Evolutionary conservation across 2,113 vertebrate genomes (phyloP).

Genomic region (Thinocorus orbignyianus): DNA sequence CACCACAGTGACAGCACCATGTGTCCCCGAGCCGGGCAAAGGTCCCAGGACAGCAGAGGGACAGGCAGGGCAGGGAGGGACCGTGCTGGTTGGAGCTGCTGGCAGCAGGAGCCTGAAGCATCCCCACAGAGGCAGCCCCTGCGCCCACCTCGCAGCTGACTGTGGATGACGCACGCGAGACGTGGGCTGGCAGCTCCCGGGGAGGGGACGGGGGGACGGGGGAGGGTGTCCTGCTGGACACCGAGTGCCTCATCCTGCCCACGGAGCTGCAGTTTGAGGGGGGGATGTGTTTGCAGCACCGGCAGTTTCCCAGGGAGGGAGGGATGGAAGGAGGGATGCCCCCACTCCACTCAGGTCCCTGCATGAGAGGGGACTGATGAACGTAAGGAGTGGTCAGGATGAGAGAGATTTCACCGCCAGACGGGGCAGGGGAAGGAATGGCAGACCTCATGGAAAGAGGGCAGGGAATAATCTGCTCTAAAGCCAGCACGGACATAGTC

Average conservation of each 20-base stretch:
- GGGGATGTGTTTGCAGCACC: neutral
- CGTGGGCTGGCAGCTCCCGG: neutral
- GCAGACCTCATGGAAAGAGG: neutral
- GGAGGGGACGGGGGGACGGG: neutral
- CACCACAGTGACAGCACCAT: neutral
- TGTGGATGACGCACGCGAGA: neutral
- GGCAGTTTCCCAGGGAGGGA: neutral
- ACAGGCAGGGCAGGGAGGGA: neutral
- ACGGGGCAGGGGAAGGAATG: neutral
- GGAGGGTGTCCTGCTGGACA: neutral
- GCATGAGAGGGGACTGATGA: rapidly evolving
- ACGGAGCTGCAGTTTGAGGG: rapidly evolving
- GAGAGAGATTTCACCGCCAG: neutral
- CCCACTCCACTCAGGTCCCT: neutral
- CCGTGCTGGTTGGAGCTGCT: rapidly evolving
- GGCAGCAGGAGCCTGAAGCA: neutral
- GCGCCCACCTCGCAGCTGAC: neutral
- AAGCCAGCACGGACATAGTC: rapidly evolving
- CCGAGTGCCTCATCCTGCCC: neutral
- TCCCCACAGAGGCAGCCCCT: neutral
- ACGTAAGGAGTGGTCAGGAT: neutral
- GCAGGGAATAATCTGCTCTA: neutral
- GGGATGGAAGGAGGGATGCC: too few relatives aligned
- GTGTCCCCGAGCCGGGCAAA: rapidly evolving
- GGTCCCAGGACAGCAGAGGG: neutral